Conservation (phyloP, 2,888 invertebrate species). For the Phoenoteleia sp. region DNA sequence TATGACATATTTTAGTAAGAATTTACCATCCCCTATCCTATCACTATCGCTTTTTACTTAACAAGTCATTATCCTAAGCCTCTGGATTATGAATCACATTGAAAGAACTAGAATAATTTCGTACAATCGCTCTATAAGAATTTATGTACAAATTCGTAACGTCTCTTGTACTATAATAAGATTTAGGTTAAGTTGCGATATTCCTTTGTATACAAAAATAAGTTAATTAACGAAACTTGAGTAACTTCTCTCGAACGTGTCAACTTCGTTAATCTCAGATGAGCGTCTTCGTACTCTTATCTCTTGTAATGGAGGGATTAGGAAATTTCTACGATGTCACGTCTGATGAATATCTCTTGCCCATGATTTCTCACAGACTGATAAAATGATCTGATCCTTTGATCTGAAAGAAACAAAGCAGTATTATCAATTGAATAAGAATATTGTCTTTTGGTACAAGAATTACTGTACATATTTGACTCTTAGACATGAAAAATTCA, state of each 20-base stretch:
- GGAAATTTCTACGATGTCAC: conserved; percentile 14
- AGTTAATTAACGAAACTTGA: conserved; percentile 22
- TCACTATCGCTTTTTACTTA: neutral
- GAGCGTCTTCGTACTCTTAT: conserved; percentile 1
- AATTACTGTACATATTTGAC: too few species aligned
- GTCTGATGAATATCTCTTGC: conserved; percentile 12
- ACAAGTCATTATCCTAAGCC: neutral
- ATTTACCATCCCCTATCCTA: neutral
- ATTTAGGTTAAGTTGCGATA: neutral
- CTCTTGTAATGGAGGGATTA: conserved; percentile 35
- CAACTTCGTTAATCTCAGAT: conserved; percentile 27
- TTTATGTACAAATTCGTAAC: conserved; percentile 6
- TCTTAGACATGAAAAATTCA: too few species aligned
- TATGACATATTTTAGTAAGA: neutral
- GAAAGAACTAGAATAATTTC: neutral
- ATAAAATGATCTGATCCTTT: conserved; percentile 15
- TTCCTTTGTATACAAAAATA: conserved; percentile 17
- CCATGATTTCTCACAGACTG: neutral
- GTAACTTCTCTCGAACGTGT: neutral
- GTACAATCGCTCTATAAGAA: conserved; percentile 6
- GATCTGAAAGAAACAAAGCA: conserved; percentile 31
- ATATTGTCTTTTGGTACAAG: too few species aligned
- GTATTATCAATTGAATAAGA: too few species aligned
- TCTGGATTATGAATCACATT: neutral
- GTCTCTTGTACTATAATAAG: neutral